A percentile compares a stretch with the other conserved stretches of the same genome.
These are phyloP conservation scores for Falco novaeseelandiae DNA, from an alignment of 2,797 vertebrate genomes.

Conservation along the genomic window DNA sequence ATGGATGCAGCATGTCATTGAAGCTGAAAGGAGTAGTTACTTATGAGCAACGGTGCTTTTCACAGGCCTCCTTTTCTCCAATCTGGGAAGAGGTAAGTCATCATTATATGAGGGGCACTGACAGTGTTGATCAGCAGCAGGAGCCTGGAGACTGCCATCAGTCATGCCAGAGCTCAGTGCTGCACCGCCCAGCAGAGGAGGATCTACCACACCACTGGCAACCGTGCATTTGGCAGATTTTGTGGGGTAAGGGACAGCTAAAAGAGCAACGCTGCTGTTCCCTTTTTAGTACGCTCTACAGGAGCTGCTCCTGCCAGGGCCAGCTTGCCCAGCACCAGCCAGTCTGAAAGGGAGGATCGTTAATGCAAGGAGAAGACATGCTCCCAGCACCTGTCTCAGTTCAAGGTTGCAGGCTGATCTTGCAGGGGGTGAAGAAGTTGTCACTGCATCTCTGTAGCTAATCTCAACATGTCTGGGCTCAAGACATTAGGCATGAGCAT, in stretches of 20 bases:
- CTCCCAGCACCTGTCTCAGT: neutral
- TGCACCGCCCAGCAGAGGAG: neutral
- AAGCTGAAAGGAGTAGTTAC: conserved; percentile 75
- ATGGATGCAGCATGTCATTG: conserved; percentile 72
- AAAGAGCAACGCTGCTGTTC: neutral
- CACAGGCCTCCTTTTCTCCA: conserved; percentile 47
- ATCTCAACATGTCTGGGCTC: neutral
- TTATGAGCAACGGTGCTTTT: conserved; percentile 66
- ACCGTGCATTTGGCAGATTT: accelerated
- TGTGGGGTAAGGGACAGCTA: neutral
- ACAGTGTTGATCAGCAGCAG: neutral
- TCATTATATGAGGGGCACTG: neutral
- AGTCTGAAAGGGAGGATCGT: neutral
- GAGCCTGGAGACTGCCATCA: neutral
- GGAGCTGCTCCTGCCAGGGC: neutral
- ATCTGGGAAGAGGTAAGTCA: neutral
- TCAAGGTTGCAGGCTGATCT: neutral
- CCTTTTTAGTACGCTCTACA: neutral
- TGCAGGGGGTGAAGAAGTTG: neutral
- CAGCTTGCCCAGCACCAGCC: neutral
- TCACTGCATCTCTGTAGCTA: neutral
- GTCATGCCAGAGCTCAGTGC: neutral
- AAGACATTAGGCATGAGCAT: neutral
- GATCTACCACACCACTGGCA: neutral
- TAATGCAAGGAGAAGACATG: neutral